phyloP scores from a whole-genome alignment of 2,888 invertebrate species.

The Atrina japonica region DNA sequence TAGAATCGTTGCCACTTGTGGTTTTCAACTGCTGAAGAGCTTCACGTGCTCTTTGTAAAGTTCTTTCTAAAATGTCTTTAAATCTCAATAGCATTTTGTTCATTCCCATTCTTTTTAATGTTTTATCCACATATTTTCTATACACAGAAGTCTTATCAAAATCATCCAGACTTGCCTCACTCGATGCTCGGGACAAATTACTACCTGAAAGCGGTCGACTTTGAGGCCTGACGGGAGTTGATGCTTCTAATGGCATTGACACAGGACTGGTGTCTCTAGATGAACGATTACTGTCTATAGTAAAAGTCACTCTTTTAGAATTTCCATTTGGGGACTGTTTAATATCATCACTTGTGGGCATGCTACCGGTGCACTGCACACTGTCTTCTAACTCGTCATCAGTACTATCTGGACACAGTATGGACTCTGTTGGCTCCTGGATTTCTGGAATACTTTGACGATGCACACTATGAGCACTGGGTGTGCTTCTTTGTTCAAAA shows the following conservation, averaged over 20 bases:
- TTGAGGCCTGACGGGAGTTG: slow-evolving; percentile 21
- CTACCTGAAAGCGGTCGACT: slow-evolving; percentile 42
- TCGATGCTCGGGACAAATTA: slow-evolving; percentile 69
- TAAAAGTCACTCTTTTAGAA: slow-evolving; percentile 51
- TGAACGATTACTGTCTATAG: slow-evolving; percentile 54
- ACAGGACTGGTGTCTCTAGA: slow-evolving; percentile 59
- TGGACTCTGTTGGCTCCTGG: slow-evolving; percentile 49
- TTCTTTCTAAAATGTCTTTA: slow-evolving; percentile 82
- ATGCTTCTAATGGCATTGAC: slow-evolving; percentile 62
- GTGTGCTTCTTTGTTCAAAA: no score
- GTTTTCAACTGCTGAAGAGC: slow-evolving; percentile 70
- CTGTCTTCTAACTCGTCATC: slow-evolving; percentile 47
- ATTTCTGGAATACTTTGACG: slow-evolving; percentile 65
- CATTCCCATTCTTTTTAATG: slow-evolving; percentile 92
- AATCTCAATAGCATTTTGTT: slow-evolving; percentile 90
- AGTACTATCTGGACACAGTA: slow-evolving; percentile 39
- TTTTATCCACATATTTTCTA: slow-evolving; percentile 91
- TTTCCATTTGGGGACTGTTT: slow-evolving; percentile 25
- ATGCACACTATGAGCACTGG: slow-evolving; percentile 21
- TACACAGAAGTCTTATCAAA: slow-evolving; percentile 71
- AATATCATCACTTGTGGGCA: slow-evolving; percentile 13
- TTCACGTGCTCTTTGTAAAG: slow-evolving; percentile 75
- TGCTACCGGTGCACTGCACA: no score
- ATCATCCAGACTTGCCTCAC: slow-evolving; percentile 75
- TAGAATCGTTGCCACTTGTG: not conserved